Evolutionary conservation across 1,140 invertebrate species (phyloP), one percentile per base, ranked within the genome.

Genomic region (Pachypeltis micranthus): DNA sequence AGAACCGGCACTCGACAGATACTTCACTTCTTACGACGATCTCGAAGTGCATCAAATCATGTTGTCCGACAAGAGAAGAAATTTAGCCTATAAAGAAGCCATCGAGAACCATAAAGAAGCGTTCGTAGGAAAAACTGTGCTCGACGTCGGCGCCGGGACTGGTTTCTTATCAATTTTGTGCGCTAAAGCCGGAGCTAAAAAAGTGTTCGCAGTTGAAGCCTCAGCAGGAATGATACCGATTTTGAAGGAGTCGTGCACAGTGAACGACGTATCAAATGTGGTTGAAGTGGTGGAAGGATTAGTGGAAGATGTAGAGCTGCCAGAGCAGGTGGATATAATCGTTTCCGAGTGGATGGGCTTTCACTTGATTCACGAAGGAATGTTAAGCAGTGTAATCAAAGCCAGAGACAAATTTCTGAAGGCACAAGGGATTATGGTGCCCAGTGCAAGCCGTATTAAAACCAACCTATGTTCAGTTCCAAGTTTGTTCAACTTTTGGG

Each of bases 321-420:
- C 83, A 3, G 83, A 86, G 61, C 88, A 92, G 79, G 92, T 96
- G 21, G 96, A 99, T 74, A 85, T 98, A 24, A 96, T 98, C 68
- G 86, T 99, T 28, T 96, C 93, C 2, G 96, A 99, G 77, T 99
- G 96, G 96, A 99, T 99, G 96, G 96, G 96, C 2, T 98, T 98
- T 77, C 98, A 97, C 76, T 77, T 99, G 47, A 79, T 99, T 4
- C 98, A 98, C 72, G 96, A 99, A 78, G 95, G 93, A 23, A 99
- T 99, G 96, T 74, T 99, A 29, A 92, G 98, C 72, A 90, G 88
- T 73, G 84, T 94, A 23, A 81, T 99, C 29, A 86, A 85, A 76
- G 96, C 95, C 1, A 82, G 96, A 72, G 90, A 99, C 70, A 84
- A 87, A 67, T 93, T 87, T 80, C 80, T 99, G 19, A 87, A 81